Percentiles rank a stretch among this genome's conserved stretches.
Conservation (phyloP, 2,113 vertebrate species). For the Ctenodactylus gundi region DNA sequence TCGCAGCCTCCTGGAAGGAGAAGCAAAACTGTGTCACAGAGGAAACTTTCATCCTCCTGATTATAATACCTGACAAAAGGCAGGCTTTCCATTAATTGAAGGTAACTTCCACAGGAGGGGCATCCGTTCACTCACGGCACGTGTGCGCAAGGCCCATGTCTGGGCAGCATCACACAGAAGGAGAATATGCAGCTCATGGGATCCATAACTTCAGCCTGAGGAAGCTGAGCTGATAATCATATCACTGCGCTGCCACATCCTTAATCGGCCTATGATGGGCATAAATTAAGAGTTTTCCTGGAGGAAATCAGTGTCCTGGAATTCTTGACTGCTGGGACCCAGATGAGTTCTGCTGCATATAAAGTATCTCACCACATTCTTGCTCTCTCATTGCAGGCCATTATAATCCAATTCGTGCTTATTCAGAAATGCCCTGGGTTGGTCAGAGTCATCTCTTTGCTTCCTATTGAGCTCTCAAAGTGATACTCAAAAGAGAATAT, state of each 20-base stretch:
- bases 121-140: constrained; percentile 11
- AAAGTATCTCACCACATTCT: background rate
- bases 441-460: constrained; percentile 48
- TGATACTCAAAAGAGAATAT: constrained; percentile 31
- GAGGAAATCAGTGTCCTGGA: constrained; percentile 21
- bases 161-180: constrained; percentile 42
- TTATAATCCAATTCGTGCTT: background rate
- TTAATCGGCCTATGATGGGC: constrained; percentile 37
- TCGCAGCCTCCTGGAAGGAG: constrained; percentile 61
- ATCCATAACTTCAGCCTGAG: constrained; percentile 54
- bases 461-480: constrained; percentile 49
- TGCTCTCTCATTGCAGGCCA: background rate
- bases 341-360: constrained; percentile 41
- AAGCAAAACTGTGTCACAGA: constrained; percentile 47
- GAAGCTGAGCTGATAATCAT: constrained; percentile 62
- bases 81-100: constrained; percentile 61
- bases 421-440: constrained; percentile 40
- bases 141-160: background rate
- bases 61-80: constrained; percentile 60
- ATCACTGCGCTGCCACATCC: constrained; percentile 55
- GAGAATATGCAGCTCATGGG: constrained; percentile 33
- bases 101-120: constrained; percentile 14
- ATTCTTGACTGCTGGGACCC: constrained; percentile 36
- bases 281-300: constrained; percentile 58
- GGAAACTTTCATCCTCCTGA: constrained; percentile 61